phyloP scores from a whole-genome alignment of 2,888 invertebrate genomes.

The Torymus tubicola region DNA sequence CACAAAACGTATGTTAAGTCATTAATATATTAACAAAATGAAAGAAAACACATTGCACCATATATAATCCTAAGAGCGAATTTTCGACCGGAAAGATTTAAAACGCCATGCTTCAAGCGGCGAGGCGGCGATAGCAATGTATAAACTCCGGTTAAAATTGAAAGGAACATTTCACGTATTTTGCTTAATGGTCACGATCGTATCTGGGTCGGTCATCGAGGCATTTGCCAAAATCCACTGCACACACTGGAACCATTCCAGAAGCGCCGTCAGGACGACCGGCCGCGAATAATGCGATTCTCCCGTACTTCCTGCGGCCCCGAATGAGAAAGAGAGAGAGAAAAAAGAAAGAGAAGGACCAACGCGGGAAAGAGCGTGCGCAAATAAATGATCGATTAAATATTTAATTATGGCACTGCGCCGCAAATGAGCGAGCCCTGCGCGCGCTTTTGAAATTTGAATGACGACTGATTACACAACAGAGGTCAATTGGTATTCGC shows the following conservation, averaged over 20 bases:
- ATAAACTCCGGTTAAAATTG: slow-evolving; percentile 14
- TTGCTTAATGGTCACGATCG: slow-evolving; percentile 12
- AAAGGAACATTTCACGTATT: slow-evolving; percentile 31
- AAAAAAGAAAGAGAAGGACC: neutral
- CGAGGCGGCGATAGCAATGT: neutral
- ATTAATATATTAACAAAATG: no score
- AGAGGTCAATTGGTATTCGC: slow-evolving; percentile 9
- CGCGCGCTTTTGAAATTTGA: slow-evolving; percentile 7
- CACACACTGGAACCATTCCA: slow-evolving; percentile 30
- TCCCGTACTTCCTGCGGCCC: neutral
- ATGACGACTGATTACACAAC: slow-evolving; percentile 23
- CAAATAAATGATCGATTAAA: slow-evolving; percentile 25
- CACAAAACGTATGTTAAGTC: no score
- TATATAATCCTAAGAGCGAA: no score
- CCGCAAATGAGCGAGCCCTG: neutral
- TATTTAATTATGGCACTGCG: slow-evolving; percentile 2
- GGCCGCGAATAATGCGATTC: slow-evolving; percentile 29
- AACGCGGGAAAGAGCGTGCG: neutral
- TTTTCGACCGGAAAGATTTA: slow-evolving; percentile 1
- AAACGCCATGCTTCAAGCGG: slow-evolving; percentile 2
- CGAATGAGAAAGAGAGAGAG: neutral
- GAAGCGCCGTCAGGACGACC: neutral
- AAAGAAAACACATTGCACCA: no score
- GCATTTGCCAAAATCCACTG: slow-evolving; percentile 29
- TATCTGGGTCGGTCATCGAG: slow-evolving; percentile 39